Base-by-base conservation (phyloP, 2,888 invertebrate genomes). In the Pyrochroa serraticornis region DNA sequence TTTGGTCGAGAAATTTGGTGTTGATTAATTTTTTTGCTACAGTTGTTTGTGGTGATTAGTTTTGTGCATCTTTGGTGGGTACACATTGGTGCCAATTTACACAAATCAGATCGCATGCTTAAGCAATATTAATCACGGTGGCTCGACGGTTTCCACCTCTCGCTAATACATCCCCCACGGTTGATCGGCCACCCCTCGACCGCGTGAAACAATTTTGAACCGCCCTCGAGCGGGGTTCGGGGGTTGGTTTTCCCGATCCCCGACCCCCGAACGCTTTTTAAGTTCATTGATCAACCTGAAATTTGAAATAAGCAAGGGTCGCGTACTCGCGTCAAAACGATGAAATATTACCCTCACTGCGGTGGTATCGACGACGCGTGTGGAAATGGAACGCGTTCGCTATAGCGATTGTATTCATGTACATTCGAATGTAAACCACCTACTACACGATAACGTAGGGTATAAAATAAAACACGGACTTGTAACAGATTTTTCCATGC, bases 21-120 rank as follows among this genome's bases (percentile, higher is more conserved):
- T 38, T 8, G 9, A 22, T 34, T 34, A n/a, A 38, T 38, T 55
- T 61, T 32, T 31, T 7, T 9, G 32, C 7, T 31, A n/a, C 1
- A 13, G 33, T 43, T 1, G 2, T 3, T 32, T 59, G 55, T 13
- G 45, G 44, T 43, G 58, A 53, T 60, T 59, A 58, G 22, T 22
- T 22, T 22, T 22, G 50, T 43, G 43, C 43, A 43, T 43, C 43
- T 13, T 32, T 6, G 53, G 61, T 54, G 46, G 64, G 47, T 52
- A 60, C 64, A 72, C 75, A 72, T 64, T 70, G 75, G 77, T 75
- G 76, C 77, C 77, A 77, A 77, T 77, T 77, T 76, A 75, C 72
- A 77, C 75, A 77, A 76, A 81, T 81, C 80, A 77, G 80, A 81
- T 82, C 79, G 82, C 82, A 81, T 82, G 82, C 78, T 77, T 75